Base-by-base conservation (phyloP, 2,888 invertebrate species). In the Drosophila cognata region DNA sequence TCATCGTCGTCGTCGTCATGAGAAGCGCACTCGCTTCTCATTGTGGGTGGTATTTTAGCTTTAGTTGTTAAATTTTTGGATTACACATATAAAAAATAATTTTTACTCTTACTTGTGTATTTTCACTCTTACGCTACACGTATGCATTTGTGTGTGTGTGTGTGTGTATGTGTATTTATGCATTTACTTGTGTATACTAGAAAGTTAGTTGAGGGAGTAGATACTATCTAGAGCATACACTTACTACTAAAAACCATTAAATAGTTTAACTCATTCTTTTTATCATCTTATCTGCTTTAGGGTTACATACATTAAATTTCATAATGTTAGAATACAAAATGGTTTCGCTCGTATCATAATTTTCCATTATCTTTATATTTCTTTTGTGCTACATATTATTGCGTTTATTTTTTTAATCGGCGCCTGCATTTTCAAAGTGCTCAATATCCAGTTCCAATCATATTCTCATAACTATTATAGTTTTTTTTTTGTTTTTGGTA, bases 11-110 rank as follows among this genome's bases (percentile, higher is more conserved):
- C 70, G 35, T 59, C 67, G 58, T 71, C 46, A 46, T 46, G 25
- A 46, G 25, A 79, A 69, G 53, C 67, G 63, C 67, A 66, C 62
- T 71, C 58, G 62, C 55, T 74, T 61, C 38, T 62, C 67, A 65
- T 66, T 76, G 68, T 65, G 78, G 75, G 70, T 77, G 70, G 77
- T 77, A 66, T 70, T 81, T 78, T 78, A 76, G 72, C 67, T 82
- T 55, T 33, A 73, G 51, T 77, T 71, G 36, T 64, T 77, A 81
- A 84, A 87, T 75, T 83, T 81, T 84, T 87, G 85, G 63, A 71
- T 74, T 84, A 81, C 83, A 84, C 84, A 84, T 84, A 84, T 84
- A 85, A 87, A 85, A 85, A 85, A 84, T 87, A 74, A 71, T 79
- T 58, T 65, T 71, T 55, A 53, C 41, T 63, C 67, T 71, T 52